phyloP scores from a whole-genome alignment of 2,113 vertebrate genomes.

The Electrona antarctica region DNA sequence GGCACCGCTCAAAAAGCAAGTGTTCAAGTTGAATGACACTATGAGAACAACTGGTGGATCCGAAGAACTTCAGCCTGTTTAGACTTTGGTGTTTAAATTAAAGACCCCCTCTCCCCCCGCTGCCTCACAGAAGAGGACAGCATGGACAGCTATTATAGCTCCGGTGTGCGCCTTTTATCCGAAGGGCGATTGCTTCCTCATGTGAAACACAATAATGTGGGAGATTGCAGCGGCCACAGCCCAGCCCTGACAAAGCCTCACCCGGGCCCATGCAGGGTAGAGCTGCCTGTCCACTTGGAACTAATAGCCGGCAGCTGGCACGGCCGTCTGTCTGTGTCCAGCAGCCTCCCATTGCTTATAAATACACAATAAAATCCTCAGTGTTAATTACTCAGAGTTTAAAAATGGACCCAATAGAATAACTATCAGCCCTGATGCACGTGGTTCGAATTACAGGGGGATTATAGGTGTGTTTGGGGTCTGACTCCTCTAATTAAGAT shows the following conservation, averaged over 20 bases:
- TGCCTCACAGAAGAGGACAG: slow-evolving; percentile 19
- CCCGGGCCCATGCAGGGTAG: slow-evolving; percentile 22
- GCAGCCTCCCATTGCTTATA: slow-evolving; percentile 4
- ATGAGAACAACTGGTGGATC: slow-evolving; percentile 53
- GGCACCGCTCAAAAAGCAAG: too few relatives aligned
- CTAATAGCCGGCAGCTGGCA: slow-evolving; percentile 47
- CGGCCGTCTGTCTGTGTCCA: slow-evolving; percentile 22
- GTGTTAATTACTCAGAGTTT: too few relatives aligned
- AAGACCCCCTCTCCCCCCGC: too few relatives aligned
- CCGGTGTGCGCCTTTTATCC: slow-evolving; percentile 19
- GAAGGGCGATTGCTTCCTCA: slow-evolving; percentile 33
- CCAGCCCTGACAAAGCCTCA: slow-evolving; percentile 18
- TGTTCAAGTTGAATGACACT: neutral
- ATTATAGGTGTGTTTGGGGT: neutral
- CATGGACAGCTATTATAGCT: slow-evolving; percentile 20
- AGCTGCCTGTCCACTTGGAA: slow-evolving; percentile 29
- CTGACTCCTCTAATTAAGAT: neutral
- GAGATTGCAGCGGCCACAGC: slow-evolving; percentile 44
- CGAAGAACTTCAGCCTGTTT: too few relatives aligned
- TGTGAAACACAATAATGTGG: slow-evolving; percentile 44
- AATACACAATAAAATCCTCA: too few relatives aligned
- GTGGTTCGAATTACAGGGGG: slow-evolving; percentile 7
- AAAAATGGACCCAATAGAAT: neutral
- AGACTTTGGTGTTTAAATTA: too few relatives aligned
- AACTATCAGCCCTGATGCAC: neutral